A percentile compares a stretch with the other conserved stretches of the same genome.
Conservation (phyloP, 2,888 invertebrate genomes). For the Ormyrus labotus region DNA sequence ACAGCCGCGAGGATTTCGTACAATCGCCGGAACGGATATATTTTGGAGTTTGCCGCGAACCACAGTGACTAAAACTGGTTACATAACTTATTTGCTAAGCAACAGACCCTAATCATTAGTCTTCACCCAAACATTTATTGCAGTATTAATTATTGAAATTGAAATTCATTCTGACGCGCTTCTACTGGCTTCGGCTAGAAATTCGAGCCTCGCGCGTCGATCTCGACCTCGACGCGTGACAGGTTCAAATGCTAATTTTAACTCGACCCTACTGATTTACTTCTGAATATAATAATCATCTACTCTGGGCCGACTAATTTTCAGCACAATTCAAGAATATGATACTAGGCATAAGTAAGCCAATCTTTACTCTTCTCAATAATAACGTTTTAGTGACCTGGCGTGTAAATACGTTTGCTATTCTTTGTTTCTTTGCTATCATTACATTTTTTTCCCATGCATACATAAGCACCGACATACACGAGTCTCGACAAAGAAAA, state of each 20-base stretch:
- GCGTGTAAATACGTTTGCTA: background rate
- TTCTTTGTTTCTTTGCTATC: background rate
- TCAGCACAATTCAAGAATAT: background rate
- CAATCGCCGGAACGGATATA: background rate
- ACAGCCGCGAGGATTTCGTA: background rate
- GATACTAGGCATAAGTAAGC: background rate
- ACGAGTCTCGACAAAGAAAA: background rate
- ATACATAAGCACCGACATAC: conserved; percentile 19
- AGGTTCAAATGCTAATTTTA: conserved; percentile 34
- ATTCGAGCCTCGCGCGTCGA: conserved; percentile 16
- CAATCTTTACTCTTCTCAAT: background rate
- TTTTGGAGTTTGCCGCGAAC: conserved; percentile 16
- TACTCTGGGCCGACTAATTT: conserved; percentile 10
- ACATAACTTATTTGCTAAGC: conserved; percentile 52
- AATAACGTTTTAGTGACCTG: conserved; percentile 29
- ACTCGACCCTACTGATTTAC: conserved; percentile 29
- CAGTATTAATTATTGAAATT: conserved; percentile 33
- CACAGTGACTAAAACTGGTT: conserved; percentile 54
- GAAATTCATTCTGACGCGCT: conserved; percentile 20
- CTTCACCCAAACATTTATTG: conserved; percentile 43
- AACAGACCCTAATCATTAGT: conserved; percentile 51
- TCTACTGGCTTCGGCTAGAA: conserved; percentile 19
- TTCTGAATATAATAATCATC: conserved; percentile 31
- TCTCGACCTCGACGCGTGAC: conserved; percentile 9
- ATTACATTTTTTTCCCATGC: background rate